A percentile compares a stretch with the other conserved stretches of the same genome.
Evolutionary conservation across 1,140 invertebrate genomes (phyloP).

Genomic region (Cydia strobilella): DNA sequence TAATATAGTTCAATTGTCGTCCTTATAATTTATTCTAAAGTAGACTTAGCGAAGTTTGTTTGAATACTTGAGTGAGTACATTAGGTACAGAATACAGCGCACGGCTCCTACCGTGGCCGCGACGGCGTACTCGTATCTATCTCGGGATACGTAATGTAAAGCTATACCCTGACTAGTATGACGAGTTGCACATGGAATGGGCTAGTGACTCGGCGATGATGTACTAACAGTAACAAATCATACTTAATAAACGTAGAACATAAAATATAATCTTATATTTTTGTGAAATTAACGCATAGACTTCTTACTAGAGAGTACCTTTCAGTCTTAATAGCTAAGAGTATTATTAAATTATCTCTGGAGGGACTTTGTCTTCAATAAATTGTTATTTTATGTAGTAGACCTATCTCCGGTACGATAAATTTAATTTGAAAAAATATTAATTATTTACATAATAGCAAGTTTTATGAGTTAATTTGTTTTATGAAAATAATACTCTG

Average conservation of each 20-base stretch:
- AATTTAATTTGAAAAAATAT: slow-evolving; percentile 64
- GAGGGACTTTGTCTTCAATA: slow-evolving; percentile 72
- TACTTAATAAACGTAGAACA: slow-evolving; percentile 40
- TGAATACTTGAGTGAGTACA: slow-evolving; percentile 45
- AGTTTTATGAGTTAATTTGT: slow-evolving; percentile 47
- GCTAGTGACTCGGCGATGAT: slow-evolving; percentile 47
- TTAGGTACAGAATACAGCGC: slow-evolving; percentile 46
- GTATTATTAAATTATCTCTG: slow-evolving; percentile 72
- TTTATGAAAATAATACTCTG: slow-evolving; percentile 62
- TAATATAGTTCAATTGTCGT: slow-evolving; percentile 57
- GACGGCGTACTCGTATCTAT: slow-evolving; percentile 31
- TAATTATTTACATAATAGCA: slow-evolving; percentile 57
- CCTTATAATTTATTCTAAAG: slow-evolving; percentile 49
- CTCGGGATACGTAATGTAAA: slow-evolving; percentile 50
- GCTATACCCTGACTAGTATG: slow-evolving; percentile 68
- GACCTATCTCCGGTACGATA: slow-evolving; percentile 58
- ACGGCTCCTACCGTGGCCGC: slow-evolving; percentile 40
- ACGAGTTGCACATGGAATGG: slow-evolving; percentile 65
- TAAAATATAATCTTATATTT: slow-evolving; percentile 39
- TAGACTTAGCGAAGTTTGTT: slow-evolving; percentile 47
- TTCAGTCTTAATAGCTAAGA: slow-evolving; percentile 76
- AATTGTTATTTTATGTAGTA: slow-evolving; percentile 60
- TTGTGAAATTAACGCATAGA: slow-evolving; percentile 39
- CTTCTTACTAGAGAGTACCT: slow-evolving; percentile 48
- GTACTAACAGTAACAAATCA: slow-evolving; percentile 50